Base-by-base conservation (phyloP, 2,797 vertebrate genomes). In the Dipus sagitta region DNA sequence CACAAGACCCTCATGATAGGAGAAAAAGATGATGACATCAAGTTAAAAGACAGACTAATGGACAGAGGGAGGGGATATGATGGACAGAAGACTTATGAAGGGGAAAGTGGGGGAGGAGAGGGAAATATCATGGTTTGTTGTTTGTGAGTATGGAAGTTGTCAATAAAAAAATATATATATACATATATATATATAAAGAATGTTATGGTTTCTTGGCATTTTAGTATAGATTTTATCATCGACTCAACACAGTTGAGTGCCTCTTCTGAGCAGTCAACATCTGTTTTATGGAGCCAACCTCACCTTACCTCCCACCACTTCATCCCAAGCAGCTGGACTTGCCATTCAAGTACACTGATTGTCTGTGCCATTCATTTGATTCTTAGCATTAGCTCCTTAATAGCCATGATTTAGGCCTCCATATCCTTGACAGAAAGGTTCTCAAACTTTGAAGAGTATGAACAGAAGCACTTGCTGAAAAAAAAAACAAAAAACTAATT, bases 401-500 rank as follows among this genome's bases (percentile, higher is more conserved):
- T 20, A 80, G 70, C 4, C 32, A 28, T 12, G 30, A 83, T 17
- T 81, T 75, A 65, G 47, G 30, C 34, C 47, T 96, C 67, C 86
- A n/a, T 12, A 85, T 71, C 84, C 34, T 80, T 93, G n/a, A 83
- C 38, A 86, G 70, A 79, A 84, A 89, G 76, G 8, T 71, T 92
- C 67, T 83, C 79, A 93, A 91, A 90, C 71, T 92, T 80, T 95
- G 4, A 79, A 93, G 32, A 76, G 0, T 75, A 74, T 79, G 79
- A 88, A 34, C 42, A 23, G 5, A 95, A 47, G 88, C 72, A 90
- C 54, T 90, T 86, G 34, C 17, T 87, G 8, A 74, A 84, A 92
- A 86, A 12, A 70, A 83, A 52, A 92, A 86, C 23, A 70, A 83
- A 58, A 88, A 71, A 8, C 11, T 78, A 68, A 90, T 88, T 47